Evolutionary conservation across 2,797 vertebrate genomes (phyloP).

Genomic region (Rhinogobio ventralis): DNA sequence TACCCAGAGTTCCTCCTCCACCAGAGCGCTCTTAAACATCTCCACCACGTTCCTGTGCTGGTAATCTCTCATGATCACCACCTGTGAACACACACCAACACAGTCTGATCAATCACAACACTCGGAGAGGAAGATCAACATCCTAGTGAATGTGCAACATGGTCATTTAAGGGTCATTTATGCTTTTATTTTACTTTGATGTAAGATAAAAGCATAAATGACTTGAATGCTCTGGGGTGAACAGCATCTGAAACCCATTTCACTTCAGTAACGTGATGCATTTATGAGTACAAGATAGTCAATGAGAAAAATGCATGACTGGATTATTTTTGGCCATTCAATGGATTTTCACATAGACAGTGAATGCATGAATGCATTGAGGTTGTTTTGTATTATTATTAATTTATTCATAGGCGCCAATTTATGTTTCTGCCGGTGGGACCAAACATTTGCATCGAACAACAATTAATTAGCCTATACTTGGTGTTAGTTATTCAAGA

Average conservation of each 20-base stretch:
- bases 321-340: not conserved
- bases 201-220: too few relatives aligned
- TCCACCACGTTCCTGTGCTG: conserved; percentile 97
- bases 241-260: not conserved
- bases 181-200: too few relatives aligned
- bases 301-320: not conserved
- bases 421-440: not conserved
- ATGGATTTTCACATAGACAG: not conserved
- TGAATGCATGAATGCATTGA: not conserved
- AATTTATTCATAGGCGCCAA: not conserved
- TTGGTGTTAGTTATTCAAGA: not conserved
- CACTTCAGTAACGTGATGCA: not conserved
- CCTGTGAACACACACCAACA: conserved; percentile 74
- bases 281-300: not conserved
- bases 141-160: not conserved
- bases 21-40: conserved; percentile 98
- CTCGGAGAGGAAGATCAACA: too few relatives aligned
- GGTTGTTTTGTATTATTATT: not conserved
- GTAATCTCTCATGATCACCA: conserved; percentile 99
- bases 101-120: not conserved
- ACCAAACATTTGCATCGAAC: not conserved
- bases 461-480: not conserved
- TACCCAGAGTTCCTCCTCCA: conserved; percentile 98
- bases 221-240: not conserved
- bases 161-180: not conserved